Evolutionary conservation across 2,113 vertebrate genomes (phyloP).

Genomic region (Percina caprodes): DNA sequence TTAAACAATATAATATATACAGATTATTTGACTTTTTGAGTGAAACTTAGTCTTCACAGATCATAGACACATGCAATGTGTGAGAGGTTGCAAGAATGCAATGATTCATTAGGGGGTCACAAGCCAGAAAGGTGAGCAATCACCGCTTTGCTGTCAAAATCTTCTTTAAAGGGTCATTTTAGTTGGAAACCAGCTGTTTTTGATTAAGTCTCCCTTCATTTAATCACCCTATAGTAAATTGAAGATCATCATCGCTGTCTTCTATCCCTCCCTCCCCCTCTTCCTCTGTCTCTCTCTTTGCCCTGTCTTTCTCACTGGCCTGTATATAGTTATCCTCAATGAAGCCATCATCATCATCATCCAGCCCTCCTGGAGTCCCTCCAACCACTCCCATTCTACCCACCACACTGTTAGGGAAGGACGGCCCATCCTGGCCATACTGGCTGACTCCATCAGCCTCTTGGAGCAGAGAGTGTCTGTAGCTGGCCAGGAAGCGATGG

Average conservation of each 20-base stretch:
- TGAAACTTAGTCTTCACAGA: neutral
- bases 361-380: slow-evolving; percentile 49
- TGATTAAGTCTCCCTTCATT: neutral
- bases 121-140: neutral
- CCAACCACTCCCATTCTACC: slow-evolving; percentile 23
- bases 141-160: neutral
- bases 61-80: neutral
- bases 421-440: slow-evolving; percentile 63
- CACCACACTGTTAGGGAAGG: slow-evolving; percentile 38
- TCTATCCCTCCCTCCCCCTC: slow-evolving; percentile 60
- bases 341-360: slow-evolving; percentile 91
- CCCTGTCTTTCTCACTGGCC: slow-evolving; percentile 80
- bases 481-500: slow-evolving; percentile 87
- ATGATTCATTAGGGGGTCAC: neutral
- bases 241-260: slow-evolving; percentile 81
- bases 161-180: neutral
- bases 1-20: no score
- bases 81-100: neutral
- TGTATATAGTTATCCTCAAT: slow-evolving; percentile 98
- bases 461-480: slow-evolving; percentile 87
- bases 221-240: slow-evolving; percentile 76
- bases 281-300: slow-evolving; percentile 54
- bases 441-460: slow-evolving; percentile 76
- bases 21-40: neutral
- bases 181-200: neutral